These are phyloP conservation scores for Pheosia tremula DNA, from an alignment of 2,888 invertebrate species.

Conservation along the genomic window DNA sequence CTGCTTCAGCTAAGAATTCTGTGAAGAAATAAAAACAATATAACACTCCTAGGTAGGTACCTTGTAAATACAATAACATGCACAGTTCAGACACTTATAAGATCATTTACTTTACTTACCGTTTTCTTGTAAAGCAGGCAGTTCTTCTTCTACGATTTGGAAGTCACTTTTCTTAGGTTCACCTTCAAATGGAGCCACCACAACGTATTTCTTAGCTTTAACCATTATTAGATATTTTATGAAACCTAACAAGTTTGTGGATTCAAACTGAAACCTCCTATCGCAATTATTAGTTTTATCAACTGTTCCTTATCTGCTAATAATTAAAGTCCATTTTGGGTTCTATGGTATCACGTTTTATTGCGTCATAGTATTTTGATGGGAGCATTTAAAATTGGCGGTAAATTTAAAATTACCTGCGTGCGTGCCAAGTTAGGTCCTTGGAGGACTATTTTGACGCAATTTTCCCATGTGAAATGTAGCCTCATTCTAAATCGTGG, in stretches of 20 bases:
- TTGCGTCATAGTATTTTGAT: background rate
- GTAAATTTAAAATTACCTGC: background rate
- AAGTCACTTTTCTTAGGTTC: conserved; percentile 86
- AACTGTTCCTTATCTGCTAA: background rate
- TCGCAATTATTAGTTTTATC: background rate
- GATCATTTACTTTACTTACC: conserved; percentile 83
- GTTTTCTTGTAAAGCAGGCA: conserved; percentile 85
- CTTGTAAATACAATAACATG: no score
- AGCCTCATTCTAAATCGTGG: no score
- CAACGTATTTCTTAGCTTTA: conserved; percentile 84
- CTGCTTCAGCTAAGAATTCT: conserved; percentile 87
- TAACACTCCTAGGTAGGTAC: no score
- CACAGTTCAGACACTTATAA: no score
- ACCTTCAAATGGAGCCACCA: conserved; percentile 84
- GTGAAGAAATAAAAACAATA: conserved; percentile 12
- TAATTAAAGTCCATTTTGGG: conserved; percentile 4
- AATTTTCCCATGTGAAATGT: no score
- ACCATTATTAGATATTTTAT: conserved; percentile 63
- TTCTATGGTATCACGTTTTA: background rate
- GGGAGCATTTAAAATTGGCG: background rate
- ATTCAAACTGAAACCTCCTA: background rate
- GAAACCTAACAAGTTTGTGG: background rate
- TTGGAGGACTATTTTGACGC: no score
- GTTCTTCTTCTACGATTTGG: conserved; percentile 85
- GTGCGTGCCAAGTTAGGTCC: background rate